These are phyloP conservation scores for Apostichopus californicus DNA, from an alignment of 35 echinoderm and acorn worm genomes.

Conservation along the genomic window DNA sequence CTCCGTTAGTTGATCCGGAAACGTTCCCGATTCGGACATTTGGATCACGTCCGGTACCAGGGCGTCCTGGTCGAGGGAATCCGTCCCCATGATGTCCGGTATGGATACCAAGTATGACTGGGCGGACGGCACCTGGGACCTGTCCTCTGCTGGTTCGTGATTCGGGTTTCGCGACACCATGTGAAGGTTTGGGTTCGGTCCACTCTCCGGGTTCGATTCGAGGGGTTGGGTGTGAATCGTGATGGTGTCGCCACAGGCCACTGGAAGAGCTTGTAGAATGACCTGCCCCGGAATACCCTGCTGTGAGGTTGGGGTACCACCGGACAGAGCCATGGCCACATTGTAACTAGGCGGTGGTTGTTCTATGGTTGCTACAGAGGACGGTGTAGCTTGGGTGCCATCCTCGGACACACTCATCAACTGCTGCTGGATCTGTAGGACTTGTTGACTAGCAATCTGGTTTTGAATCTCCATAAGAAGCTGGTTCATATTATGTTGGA, in stretches of 20 bases:
- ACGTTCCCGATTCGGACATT: constrained; percentile 32
- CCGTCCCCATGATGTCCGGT: constrained; percentile 37
- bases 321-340: constrained; percentile 76
- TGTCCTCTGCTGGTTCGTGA: background rate
- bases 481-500: constrained; percentile 88
- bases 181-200: background rate
- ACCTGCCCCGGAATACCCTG: constrained; percentile 67
- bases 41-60: constrained; percentile 29
- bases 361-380: constrained; percentile 12
- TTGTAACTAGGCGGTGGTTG: constrained; percentile 94
- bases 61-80: constrained; percentile 8
- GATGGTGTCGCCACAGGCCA: constrained; percentile 32
- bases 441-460: constrained; percentile 79
- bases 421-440: constrained; percentile 68
- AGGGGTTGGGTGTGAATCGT: constrained; percentile 37
- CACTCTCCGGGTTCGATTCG: background rate
- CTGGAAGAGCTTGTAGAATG: constrained; percentile 79
- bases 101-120: constrained; percentile 44
- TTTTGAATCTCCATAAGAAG: constrained; percentile 73
- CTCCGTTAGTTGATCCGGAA: constrained; percentile 36
- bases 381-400: constrained; percentile 55
- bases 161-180: background rate
- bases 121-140: background rate
- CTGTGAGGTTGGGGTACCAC: constrained; percentile 45
- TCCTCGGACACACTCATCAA: constrained; percentile 70